These are phyloP conservation scores for Oasisia sp. DNA, from an alignment of 2,888 invertebrate species.

Conservation along the genomic window DNA sequence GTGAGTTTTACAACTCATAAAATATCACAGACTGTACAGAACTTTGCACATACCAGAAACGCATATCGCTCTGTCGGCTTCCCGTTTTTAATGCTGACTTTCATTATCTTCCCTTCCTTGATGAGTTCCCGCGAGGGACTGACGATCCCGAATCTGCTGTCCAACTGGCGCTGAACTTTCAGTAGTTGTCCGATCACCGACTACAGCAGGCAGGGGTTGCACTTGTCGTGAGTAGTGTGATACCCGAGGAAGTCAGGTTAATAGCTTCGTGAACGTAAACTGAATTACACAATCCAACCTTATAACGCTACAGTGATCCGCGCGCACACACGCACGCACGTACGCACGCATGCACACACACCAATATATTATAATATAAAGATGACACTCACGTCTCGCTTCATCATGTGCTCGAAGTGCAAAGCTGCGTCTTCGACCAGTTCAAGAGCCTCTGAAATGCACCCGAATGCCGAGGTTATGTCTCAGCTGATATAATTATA, in stretches of 20 bases:
- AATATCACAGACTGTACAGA: neutral
- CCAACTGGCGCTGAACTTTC: conserved; percentile 29
- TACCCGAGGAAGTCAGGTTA: too few relatives aligned
- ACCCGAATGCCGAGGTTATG: conserved; percentile 22
- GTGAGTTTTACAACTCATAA: neutral
- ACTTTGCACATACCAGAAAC: conserved; percentile 25
- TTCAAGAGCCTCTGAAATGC: conserved; percentile 39
- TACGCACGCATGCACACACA: neutral
- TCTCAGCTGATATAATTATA: neutral
- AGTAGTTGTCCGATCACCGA: conserved; percentile 27
- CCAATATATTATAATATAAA: neutral
- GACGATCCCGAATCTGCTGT: conserved; percentile 28
- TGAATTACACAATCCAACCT: too few relatives aligned
- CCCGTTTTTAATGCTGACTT: conserved; percentile 28
- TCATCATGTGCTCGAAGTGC: conserved; percentile 44
- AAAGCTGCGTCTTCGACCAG: conserved; percentile 40
- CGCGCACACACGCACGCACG: neutral
- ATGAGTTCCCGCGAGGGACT: conserved; percentile 28
- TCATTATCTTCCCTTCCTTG: conserved; percentile 28
- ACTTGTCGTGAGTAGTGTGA: neutral
- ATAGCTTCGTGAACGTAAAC: too few relatives aligned
- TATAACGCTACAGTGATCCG: too few relatives aligned
- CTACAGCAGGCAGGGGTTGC: neutral
- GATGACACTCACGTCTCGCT: conserved; percentile 38
- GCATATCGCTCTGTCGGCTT: conserved; percentile 28